Base-by-base conservation (phyloP, 2,888 invertebrate genomes). In the Galerucella pusilla region DNA sequence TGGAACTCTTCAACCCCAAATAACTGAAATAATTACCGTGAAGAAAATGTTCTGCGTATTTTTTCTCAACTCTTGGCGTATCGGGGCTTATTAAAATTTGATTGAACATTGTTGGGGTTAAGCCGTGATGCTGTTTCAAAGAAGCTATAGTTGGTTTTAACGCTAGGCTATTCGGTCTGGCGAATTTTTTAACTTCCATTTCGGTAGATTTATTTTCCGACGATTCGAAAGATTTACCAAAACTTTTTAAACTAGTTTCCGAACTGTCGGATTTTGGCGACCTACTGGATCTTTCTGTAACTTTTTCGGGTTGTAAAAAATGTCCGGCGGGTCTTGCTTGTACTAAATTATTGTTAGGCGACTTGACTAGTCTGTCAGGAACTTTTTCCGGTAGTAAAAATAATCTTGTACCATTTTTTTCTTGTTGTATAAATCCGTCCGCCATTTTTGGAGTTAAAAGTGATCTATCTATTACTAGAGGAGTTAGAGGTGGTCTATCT, bases 11-110 rank as follows among this genome's bases (percentile, higher is more conserved):
- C 74, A 97, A 89, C 0, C 96, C 97, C 83, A 97, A 88, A 87
- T 96, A 96, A 64, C 97, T 97, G 86, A 97, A 97, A 59, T 96
- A 96, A 85, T 96, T 96, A 52, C 97, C 97, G 85, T 97, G 96
- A 76, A 96, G 89, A 87, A 95, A 96, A 75, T 96, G 91, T 86
- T 97, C 96, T 61, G 95, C 94, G 85, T 96, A 96, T 46, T 95
- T 94, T 86, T 97, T 97, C 59, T 94, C 94, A 1, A 96, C 96
- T 16, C 97, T 89, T 11, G 97, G 97, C 0, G 97, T 97, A 87
- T 97, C 97, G 0, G 97, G 97, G 77, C 96, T 96, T 67, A 97
- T 94, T 69, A 97, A 88, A 11, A 95, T 93, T 88, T 95, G 90
- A 68, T 95, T 95, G 83, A 94, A 94, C 66, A 94, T 93, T 72